These are phyloP conservation scores for Dreissena rostriformis DNA, from an alignment of 1,140 invertebrate species.

Conservation along the genomic window DNA sequence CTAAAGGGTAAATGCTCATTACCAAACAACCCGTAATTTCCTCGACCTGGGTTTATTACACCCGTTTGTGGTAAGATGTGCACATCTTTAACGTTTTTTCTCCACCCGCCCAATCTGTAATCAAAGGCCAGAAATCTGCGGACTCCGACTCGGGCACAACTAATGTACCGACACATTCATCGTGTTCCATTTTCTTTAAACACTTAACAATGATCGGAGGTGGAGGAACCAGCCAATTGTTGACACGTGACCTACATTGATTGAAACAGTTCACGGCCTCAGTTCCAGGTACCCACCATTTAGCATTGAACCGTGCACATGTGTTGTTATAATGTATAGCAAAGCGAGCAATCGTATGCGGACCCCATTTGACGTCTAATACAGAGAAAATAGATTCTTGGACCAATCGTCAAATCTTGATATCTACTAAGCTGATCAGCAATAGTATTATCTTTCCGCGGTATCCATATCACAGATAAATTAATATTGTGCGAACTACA, in stretches of 20 bases:
- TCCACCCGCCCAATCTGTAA: background rate
- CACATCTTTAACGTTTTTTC: background rate
- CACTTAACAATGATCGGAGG: constrained; percentile 25
- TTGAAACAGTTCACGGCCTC: constrained; percentile 38
- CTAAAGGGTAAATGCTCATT: background rate
- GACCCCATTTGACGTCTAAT: constrained; percentile 48
- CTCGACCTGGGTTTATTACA: background rate
- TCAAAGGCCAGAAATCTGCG: constrained; percentile 34
- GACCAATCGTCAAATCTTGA: constrained; percentile 53
- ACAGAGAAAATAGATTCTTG: constrained; percentile 12
- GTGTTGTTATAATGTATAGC: constrained; percentile 47
- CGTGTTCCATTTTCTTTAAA: constrained; percentile 36
- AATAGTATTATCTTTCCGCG: background rate
- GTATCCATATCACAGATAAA: constrained; percentile 11
- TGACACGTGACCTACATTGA: constrained; percentile 34
- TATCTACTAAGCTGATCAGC: constrained; percentile 44
- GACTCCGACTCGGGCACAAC: constrained; percentile 42
- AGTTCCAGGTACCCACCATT: constrained; percentile 46
- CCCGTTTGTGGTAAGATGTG: background rate
- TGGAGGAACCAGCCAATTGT: constrained; percentile 61
- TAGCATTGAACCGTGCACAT: constrained; percentile 46
- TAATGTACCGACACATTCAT: constrained; percentile 12
- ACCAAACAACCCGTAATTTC: constrained; percentile 35
- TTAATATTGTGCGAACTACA: constrained; percentile 26
- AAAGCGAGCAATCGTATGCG: constrained; percentile 49